Percentiles rank a stretch among this genome's conserved stretches.
Evolutionary conservation across 2,113 vertebrate genomes (phyloP).

Genomic region (Callopanchax toddi): DNA sequence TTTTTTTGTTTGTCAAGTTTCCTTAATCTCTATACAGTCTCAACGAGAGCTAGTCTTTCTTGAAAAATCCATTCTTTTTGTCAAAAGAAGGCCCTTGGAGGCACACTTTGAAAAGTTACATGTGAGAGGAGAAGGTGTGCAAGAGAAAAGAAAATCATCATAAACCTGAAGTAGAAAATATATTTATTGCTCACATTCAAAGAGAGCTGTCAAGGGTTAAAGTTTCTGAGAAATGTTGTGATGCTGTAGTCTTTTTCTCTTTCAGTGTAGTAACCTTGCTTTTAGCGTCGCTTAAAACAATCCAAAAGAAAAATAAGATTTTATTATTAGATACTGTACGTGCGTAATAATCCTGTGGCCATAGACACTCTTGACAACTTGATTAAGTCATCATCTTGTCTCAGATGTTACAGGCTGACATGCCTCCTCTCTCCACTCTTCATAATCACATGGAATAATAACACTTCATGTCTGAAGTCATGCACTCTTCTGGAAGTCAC

Average conservation of each 20-base stretch:
- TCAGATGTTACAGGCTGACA: too few relatives aligned
- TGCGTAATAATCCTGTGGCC: too few relatives aligned
- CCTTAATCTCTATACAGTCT: constrained; percentile 68
- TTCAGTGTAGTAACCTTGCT: not conserved
- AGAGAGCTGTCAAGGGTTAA: constrained; percentile 43
- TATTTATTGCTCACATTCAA: constrained; percentile 78
- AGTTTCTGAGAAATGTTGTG: constrained; percentile 25
- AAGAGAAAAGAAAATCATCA: constrained; percentile 50
- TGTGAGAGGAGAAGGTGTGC: constrained; percentile 1
- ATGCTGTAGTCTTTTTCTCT: constrained; percentile 17
- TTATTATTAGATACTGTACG: too few relatives aligned
- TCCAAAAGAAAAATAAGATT: too few relatives aligned
- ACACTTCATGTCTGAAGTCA: too few relatives aligned
- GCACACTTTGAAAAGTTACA: constrained; percentile 25
- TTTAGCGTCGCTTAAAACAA: too few relatives aligned
- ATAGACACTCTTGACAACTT: not conserved
- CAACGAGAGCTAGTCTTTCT: constrained; percentile 57
- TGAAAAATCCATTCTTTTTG: constrained; percentile 68
- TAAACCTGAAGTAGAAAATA: constrained; percentile 72
- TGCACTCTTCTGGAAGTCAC: not conserved
- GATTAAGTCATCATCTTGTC: too few relatives aligned
- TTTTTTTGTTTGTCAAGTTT: constrained; percentile 68
- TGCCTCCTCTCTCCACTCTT: too few relatives aligned
- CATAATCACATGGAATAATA: too few relatives aligned
- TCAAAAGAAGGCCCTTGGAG: constrained; percentile 63